phyloP scores from a whole-genome alignment of 2,113 vertebrate genomes.

The Pheucticus melanocephalus region DNA sequence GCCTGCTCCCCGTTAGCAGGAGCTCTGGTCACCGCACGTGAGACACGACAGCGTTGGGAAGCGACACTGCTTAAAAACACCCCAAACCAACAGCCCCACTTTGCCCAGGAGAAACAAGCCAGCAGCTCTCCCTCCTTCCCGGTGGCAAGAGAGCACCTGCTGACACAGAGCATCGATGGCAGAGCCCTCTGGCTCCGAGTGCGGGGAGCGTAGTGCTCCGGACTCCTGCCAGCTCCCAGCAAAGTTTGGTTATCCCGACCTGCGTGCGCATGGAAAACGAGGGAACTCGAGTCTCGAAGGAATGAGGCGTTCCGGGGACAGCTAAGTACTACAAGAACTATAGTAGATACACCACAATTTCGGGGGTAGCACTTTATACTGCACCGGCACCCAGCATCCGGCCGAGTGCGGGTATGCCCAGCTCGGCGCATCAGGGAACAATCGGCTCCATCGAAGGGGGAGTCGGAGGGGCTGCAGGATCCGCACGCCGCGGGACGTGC shows the following conservation, averaged over 20 bases:
- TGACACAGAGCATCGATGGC: not conserved
- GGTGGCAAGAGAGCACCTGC: accelerated
- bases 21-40: not conserved
- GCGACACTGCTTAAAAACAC: accelerated
- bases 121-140: not conserved
- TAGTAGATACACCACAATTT: accelerated
- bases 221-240: not conserved
- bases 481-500: accelerated
- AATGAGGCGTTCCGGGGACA: not conserved
- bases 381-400: not conserved
- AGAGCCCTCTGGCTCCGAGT: not conserved
- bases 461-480: not conserved
- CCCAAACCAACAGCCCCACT: not conserved
- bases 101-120: accelerated
- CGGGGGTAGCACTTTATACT: not conserved
- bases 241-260: not conserved
- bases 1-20: not conserved
- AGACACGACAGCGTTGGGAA: not conserved
- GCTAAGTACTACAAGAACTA: no score
- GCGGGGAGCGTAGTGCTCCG: accelerated
- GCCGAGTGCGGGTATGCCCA: accelerated
- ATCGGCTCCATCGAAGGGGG: not conserved
- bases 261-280: not conserved
- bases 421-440: not conserved
- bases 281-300: not conserved